These are phyloP conservation scores for Halichondria panicea DNA, from an alignment of 37 sponge, comb jelly and placozoan genomes.

Conservation along the genomic window DNA sequence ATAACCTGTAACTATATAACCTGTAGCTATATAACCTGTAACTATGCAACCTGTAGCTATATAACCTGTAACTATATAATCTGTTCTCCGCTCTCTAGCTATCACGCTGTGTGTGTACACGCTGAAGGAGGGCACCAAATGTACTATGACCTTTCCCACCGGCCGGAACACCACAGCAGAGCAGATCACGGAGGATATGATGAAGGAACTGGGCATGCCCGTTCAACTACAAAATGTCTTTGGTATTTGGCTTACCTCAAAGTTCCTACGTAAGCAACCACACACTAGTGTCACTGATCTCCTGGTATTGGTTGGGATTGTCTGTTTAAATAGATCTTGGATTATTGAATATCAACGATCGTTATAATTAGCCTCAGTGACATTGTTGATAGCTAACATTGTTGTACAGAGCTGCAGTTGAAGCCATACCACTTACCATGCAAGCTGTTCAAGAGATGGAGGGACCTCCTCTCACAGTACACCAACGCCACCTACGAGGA, in stretches of 20 bases:
- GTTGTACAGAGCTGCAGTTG: slow-evolving; percentile 73
- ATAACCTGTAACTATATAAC: no score
- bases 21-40: no score
- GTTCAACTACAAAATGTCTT: slow-evolving; percentile 38
- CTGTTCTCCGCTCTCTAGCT: no score
- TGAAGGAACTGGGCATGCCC: slow-evolving; percentile 37
- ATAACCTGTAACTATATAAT: no score
- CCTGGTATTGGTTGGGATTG: neutral
- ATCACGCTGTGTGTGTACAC: slow-evolving; percentile 53
- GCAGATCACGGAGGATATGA: slow-evolving; percentile 35
- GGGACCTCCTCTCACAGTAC: slow-evolving; percentile 77
- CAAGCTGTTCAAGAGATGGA: slow-evolving; percentile 81
- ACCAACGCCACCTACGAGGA: slow-evolving; percentile 52
- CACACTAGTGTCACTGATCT: neutral
- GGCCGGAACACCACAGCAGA: slow-evolving; percentile 62
- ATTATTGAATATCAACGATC: neutral
- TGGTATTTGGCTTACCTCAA: slow-evolving; percentile 75
- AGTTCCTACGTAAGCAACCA: slow-evolving; percentile 65
- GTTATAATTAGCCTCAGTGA: neutral
- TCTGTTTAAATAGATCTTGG: no score
- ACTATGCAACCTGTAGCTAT: no score
- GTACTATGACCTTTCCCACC: slow-evolving; percentile 18
- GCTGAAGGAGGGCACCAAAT: slow-evolving; percentile 4
- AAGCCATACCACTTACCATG: slow-evolving; percentile 75
- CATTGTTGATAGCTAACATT: neutral